Evolutionary conservation across 2,797 vertebrate species (phyloP).

Genomic region (Phaenicophaeus curvirostris): DNA sequence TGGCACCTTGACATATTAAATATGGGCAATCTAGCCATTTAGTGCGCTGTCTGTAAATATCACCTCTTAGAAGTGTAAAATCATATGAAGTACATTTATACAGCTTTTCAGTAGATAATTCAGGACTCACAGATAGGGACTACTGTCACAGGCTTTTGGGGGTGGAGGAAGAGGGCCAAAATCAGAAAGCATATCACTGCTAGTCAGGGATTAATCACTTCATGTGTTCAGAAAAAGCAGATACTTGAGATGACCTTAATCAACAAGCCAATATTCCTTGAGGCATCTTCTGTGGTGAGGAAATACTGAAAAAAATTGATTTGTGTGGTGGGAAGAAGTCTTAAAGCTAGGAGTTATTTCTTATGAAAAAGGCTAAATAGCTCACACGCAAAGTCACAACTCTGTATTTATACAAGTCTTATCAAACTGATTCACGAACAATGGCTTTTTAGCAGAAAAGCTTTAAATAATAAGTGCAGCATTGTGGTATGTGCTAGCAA

Average conservation of each 20-base stretch:
- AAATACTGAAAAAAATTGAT: background rate
- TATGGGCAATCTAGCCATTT: no score
- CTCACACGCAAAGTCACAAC: background rate
- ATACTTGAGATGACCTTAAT: background rate
- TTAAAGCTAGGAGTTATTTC: background rate
- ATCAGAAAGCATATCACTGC: background rate
- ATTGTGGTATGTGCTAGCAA: background rate
- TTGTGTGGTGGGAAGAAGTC: background rate
- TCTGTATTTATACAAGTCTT: background rate
- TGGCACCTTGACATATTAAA: no score
- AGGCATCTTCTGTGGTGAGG: background rate
- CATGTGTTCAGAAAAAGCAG: background rate
- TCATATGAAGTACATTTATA: no score
- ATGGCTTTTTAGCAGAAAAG: background rate
- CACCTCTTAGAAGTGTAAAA: no score
- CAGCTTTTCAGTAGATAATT: background rate
- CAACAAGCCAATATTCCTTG: background rate
- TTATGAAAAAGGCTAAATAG: background rate
- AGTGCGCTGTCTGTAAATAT: no score
- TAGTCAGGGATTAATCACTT: background rate
- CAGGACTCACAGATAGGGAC: background rate
- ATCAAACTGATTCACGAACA: slow-evolving; percentile 1
- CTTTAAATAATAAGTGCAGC: background rate
- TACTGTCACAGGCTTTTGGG: background rate
- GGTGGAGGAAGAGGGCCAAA: background rate